Percentiles rank a stretch among this genome's conserved stretches.
These are phyloP conservation scores for Ceratitis capitata DNA, from an alignment of 1,140 invertebrate species.

Conservation along the genomic window DNA sequence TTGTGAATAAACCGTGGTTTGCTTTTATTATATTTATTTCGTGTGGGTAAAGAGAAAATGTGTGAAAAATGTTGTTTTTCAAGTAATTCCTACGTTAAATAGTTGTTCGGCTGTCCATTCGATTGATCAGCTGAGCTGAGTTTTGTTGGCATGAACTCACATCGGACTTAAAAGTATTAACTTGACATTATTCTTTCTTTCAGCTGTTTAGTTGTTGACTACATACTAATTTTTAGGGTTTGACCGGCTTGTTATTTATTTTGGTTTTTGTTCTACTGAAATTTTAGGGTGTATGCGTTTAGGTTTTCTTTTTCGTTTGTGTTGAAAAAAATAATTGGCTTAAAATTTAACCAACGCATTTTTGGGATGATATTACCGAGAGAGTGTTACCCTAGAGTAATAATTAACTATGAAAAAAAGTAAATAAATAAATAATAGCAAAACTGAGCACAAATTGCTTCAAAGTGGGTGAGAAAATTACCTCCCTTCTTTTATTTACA, in stretches of 20 bases:
- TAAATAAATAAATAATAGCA: too few species aligned
- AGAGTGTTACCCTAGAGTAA: too few species aligned
- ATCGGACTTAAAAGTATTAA: neutral
- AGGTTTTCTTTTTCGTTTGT: neutral
- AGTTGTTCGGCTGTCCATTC: too few species aligned
- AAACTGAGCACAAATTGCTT: too few species aligned
- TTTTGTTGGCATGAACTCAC: neutral
- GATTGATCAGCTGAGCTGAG: constrained; percentile 27
- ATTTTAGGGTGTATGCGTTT: neutral
- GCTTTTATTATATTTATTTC: neutral
- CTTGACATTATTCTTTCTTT: neutral
- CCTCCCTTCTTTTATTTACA: too few species aligned
- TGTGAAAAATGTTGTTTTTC: constrained; percentile 30
- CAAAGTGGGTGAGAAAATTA: too few species aligned
- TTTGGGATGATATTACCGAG: too few species aligned
- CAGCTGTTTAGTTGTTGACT: constrained; percentile 23
- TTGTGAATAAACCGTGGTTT: neutral
- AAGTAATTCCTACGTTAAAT: too few species aligned
- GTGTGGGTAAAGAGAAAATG: neutral
- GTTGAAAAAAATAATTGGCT: neutral
- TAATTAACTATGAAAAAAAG: too few species aligned
- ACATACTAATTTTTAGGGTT: neutral
- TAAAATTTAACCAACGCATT: neutral
- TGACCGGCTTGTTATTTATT: constrained; percentile 24
- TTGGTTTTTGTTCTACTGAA: constrained; percentile 12